Conservation (phyloP, 92 coral and sea anemone genomes). For the Porites cylindrica region DNA sequence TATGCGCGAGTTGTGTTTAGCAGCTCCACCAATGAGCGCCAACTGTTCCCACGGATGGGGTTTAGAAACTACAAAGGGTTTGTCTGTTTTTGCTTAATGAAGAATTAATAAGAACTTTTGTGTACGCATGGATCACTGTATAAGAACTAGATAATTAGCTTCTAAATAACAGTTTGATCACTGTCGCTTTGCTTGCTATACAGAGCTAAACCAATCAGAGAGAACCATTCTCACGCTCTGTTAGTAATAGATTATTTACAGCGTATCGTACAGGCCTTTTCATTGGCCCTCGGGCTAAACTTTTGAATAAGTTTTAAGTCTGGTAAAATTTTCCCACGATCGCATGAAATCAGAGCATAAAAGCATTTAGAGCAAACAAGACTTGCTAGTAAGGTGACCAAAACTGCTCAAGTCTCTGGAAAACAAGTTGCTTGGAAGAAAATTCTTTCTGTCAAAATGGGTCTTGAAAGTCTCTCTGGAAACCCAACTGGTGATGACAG, state of each 20-base stretch:
- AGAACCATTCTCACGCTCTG: constrained; percentile 72
- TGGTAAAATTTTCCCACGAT: constrained; percentile 83
- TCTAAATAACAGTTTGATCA: constrained; percentile 53
- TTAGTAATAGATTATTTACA: constrained; percentile 47
- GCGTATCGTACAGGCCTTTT: constrained; percentile 27
- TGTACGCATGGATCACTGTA: constrained; percentile 42
- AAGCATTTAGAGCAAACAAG: not conserved
- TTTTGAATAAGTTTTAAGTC: constrained; percentile 35
- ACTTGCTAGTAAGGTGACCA: not conserved
- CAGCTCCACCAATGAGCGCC: constrained; percentile 62
- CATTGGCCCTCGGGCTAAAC: constrained; percentile 62
- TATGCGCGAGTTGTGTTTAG: constrained; percentile 40
- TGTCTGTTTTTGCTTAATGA: constrained; percentile 72
- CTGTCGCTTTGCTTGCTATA: constrained; percentile 23
- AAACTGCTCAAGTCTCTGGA: not conserved
- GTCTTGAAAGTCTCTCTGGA: constrained; percentile 60
- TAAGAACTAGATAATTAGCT: constrained; percentile 44
- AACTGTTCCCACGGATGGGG: constrained; percentile 90
- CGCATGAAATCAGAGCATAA: constrained; percentile 45
- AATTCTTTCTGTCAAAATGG: constrained; percentile 44
- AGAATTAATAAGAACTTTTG: constrained; percentile 51
- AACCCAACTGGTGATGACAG: constrained; percentile 35
- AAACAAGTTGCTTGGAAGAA: not conserved
- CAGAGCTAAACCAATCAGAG: constrained; percentile 63
- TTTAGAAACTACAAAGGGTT: constrained; percentile 62